These are phyloP conservation scores for Epinephelus lanceolatus DNA, from an alignment of 2,113 vertebrate species.

Conservation along the genomic window DNA sequence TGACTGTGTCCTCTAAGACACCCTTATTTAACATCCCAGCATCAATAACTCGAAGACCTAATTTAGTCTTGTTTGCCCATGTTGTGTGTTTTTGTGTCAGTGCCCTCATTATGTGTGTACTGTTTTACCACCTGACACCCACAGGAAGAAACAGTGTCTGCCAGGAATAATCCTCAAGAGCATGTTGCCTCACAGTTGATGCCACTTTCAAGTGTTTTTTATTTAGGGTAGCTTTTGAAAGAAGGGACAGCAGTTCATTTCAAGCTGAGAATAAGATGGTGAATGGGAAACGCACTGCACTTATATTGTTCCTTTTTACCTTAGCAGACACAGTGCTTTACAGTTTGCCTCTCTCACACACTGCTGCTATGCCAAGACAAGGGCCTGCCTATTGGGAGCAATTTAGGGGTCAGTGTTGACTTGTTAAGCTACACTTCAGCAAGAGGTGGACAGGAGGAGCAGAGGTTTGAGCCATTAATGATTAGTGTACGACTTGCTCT, in stretches of 20 bases:
- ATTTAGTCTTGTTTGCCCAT: constrained; percentile 16
- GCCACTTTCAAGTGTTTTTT: constrained; percentile 35
- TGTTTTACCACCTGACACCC: constrained; percentile 57
- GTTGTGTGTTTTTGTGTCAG: constrained; percentile 28
- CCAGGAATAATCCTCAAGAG: constrained; percentile 52
- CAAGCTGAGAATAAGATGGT: background rate
- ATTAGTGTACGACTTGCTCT: background rate
- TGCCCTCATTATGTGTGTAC: constrained; percentile 52
- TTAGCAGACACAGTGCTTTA: background rate
- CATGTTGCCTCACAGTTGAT: constrained; percentile 13
- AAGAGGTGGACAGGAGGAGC: background rate
- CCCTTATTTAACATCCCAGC: background rate
- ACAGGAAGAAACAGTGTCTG: constrained; percentile 47
- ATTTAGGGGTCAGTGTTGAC: background rate
- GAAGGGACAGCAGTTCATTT: constrained; percentile 3
- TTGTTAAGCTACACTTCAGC: background rate
- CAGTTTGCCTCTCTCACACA: background rate
- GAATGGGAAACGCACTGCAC: background rate
- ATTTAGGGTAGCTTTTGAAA: constrained; percentile 14
- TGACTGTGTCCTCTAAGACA: constrained; percentile 5
- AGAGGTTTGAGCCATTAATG: background rate
- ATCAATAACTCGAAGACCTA: background rate
- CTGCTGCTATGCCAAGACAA: background rate
- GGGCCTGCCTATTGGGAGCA: background rate
- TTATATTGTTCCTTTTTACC: background rate